Evolutionary conservation across 2,797 vertebrate genomes (phyloP).

Genomic region (Sternarchorhynchus goeldii): DNA sequence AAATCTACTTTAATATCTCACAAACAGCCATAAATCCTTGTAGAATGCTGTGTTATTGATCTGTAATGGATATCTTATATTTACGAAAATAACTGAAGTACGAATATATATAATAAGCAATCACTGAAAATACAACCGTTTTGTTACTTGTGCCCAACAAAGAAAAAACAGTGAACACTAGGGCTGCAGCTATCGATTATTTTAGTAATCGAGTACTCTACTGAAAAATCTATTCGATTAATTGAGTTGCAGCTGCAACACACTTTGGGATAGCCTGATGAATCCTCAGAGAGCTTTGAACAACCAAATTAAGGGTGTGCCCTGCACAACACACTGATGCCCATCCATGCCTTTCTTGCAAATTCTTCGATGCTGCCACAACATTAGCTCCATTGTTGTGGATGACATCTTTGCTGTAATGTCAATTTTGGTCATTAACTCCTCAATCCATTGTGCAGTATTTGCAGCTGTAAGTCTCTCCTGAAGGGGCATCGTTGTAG

Average conservation of each 20-base stretch:
- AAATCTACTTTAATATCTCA: too few species aligned
- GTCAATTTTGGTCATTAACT: conserved; percentile 29
- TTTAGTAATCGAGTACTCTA: too few species aligned
- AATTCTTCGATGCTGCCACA: conserved; percentile 16
- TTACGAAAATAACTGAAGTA: too few species aligned
- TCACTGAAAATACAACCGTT: too few species aligned
- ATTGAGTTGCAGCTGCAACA: not conserved
- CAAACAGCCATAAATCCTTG: too few species aligned
- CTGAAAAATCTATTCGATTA: too few species aligned
- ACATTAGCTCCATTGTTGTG: conserved; percentile 43
- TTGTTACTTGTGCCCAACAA: too few species aligned
- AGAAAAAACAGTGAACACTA: too few species aligned
- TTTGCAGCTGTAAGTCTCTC: conserved; percentile 45
- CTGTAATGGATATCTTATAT: too few species aligned
- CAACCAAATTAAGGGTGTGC: conserved; percentile 34
- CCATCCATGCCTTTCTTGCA: conserved; percentile 37
- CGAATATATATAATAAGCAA: too few species aligned
- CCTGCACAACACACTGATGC: conserved; percentile 36
- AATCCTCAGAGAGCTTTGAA: conserved; percentile 13
- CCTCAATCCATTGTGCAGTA: conserved; percentile 48
- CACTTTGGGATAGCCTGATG: conserved; percentile 16
- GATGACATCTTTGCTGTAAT: conserved; percentile 38
- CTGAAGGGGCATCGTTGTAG: conserved; percentile 35
- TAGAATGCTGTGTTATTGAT: too few species aligned
- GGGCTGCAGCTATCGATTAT: too few species aligned